Evolutionary conservation across 2,113 vertebrate genomes (phyloP).

Genomic region (Neomonachus schauinslandi): DNA sequence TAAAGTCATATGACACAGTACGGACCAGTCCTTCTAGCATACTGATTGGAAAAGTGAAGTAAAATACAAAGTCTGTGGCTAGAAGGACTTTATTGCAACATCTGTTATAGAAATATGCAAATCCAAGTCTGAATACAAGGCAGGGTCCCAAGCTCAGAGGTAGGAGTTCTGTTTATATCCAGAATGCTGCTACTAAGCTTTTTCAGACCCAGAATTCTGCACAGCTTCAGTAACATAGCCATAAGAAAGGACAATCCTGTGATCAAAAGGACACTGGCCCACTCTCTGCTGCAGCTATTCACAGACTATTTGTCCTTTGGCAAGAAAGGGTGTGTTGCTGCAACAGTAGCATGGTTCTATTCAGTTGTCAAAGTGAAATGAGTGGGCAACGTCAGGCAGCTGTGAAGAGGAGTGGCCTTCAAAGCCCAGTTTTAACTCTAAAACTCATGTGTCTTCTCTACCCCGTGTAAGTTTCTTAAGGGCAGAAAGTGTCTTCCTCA

Average conservation of each 20-base stretch:
- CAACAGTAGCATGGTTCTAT: background rate
- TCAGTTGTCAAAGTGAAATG: background rate
- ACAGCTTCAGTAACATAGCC: background rate
- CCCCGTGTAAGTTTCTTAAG: background rate
- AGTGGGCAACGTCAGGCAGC: background rate
- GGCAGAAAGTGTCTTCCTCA: background rate
- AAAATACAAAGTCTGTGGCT: background rate
- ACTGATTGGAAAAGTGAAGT: background rate
- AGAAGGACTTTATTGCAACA: constrained; percentile 39
- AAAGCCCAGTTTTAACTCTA: background rate
- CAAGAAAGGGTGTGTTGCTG: background rate
- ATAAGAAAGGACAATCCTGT: background rate
- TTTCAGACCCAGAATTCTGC: background rate
- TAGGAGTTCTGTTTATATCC: constrained; percentile 45
- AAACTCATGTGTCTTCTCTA: background rate
- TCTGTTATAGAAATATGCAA: constrained; percentile 14
- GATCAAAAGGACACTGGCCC: background rate
- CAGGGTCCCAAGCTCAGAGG: constrained; percentile 14
- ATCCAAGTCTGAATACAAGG: constrained; percentile 29
- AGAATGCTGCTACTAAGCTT: constrained; percentile 13
- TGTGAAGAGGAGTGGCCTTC: background rate
- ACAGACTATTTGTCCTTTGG: background rate
- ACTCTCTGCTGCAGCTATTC: background rate
- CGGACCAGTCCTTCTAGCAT: background rate
- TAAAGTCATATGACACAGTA: background rate